These are phyloP conservation scores for Ursus arctos DNA, from an alignment of 2,113 vertebrate species.

Conservation along the genomic window DNA sequence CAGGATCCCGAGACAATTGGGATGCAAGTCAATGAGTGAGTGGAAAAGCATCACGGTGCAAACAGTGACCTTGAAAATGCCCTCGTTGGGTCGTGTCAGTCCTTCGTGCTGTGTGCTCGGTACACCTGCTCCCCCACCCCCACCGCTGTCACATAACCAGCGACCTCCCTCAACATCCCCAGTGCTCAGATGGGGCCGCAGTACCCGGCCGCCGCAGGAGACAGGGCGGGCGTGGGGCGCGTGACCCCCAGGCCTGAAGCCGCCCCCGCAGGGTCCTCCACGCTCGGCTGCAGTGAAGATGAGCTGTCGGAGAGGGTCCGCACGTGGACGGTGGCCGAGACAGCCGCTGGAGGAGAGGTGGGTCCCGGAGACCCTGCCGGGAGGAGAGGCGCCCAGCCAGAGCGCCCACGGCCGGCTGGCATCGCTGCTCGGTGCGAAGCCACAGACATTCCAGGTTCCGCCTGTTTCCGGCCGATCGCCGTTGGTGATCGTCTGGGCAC, in stretches of 20 bases:
- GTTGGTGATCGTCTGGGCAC: accelerated
- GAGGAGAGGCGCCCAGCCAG: background rate
- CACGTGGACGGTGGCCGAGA: background rate
- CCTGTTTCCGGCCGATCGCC: accelerated
- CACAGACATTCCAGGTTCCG: background rate
- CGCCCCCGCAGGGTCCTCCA: background rate
- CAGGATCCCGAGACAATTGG: background rate
- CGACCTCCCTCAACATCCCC: background rate
- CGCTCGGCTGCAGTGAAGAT: background rate
- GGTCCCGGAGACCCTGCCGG: too few relatives aligned
- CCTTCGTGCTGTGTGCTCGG: accelerated
- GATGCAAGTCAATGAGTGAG: too few relatives aligned
- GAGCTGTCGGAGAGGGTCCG: background rate
- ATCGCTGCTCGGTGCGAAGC: accelerated
- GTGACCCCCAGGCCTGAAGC: accelerated
- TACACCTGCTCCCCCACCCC: too few relatives aligned
- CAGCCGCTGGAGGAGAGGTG: background rate
- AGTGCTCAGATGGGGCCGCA: too few relatives aligned
- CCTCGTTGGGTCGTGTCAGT: background rate
- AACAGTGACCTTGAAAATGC: too few relatives aligned
- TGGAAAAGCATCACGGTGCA: background rate
- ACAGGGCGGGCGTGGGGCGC: accelerated
- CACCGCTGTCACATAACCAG: background rate
- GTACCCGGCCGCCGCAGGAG: accelerated
- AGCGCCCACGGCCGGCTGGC: accelerated